Evolutionary conservation across 2,888 invertebrate genomes (phyloP).

Genomic region (Megaustenia siamemsis): DNA sequence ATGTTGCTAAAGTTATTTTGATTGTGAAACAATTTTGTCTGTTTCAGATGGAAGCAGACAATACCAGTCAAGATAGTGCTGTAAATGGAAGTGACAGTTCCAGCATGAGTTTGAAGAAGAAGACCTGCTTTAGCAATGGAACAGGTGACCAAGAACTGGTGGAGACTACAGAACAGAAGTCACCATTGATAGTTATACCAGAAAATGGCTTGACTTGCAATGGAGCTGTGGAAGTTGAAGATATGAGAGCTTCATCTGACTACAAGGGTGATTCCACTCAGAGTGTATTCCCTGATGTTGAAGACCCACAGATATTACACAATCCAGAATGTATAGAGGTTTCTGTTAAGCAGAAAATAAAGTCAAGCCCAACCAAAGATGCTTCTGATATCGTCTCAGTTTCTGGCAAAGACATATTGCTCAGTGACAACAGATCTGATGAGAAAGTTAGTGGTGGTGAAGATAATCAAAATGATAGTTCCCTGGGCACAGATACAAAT

Average conservation of each 20-base stretch:
- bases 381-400: not conserved
- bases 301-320: not conserved
- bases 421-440: not conserved
- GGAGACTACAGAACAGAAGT: not conserved
- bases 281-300: not conserved
- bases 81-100: not conserved
- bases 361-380: not conserved
- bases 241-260: not conserved
- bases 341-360: not conserved
- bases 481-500: not conserved
- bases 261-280: not conserved
- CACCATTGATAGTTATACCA: not conserved
- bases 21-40: not conserved
- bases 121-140: conserved; percentile 1
- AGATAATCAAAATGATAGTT: not conserved
- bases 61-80: not conserved
- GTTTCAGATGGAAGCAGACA: conserved; percentile 35
- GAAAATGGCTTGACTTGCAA: conserved; percentile 28
- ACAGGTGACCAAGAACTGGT: not conserved
- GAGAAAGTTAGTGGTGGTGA: not conserved
- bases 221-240: conserved; percentile 15
- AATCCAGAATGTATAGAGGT: not conserved
- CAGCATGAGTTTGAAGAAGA: not conserved
- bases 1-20: too few relatives aligned
- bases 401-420: not conserved